Percentiles rank a stretch among this genome's conserved stretches.
These are phyloP conservation scores for Cryptus viduatorius DNA, from an alignment of 2,888 invertebrate species.

Conservation along the genomic window DNA sequence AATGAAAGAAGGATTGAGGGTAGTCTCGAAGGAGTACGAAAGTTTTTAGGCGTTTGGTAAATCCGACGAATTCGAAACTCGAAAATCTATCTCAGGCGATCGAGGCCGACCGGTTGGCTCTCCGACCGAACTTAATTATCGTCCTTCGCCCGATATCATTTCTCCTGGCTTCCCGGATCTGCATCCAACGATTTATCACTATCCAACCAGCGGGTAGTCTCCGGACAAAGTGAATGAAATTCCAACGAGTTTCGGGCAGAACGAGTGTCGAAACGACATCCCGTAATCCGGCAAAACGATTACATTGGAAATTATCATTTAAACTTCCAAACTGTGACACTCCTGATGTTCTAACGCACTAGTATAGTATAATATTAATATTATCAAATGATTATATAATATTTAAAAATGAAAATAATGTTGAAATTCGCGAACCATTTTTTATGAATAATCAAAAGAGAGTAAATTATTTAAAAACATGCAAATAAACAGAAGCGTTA, in stretches of 20 bases:
- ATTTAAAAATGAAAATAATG: no score
- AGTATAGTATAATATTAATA: no score
- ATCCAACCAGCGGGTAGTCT: background rate
- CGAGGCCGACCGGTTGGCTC: constrained; percentile 42
- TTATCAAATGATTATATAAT: no score
- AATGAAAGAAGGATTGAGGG: background rate
- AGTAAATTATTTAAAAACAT: no score
- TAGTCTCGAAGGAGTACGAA: background rate
- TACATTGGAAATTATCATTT: no score
- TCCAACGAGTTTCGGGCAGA: background rate
- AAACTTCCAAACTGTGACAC: no score
- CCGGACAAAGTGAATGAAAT: background rate
- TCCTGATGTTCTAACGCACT: no score
- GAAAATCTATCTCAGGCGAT: constrained; percentile 33
- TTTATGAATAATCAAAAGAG: no score
- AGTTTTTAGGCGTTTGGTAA: constrained; percentile 8
- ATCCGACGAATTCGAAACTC: constrained; percentile 21
- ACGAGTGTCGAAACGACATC: background rate
- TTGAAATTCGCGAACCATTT: no score
- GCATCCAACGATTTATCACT: constrained; percentile 5
- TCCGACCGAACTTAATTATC: constrained; percentile 25
- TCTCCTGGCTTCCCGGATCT: constrained; percentile 7
- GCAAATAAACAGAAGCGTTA: background rate
- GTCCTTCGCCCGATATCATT: constrained; percentile 37
- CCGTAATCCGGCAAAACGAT: background rate